Evolutionary conservation across 2,888 invertebrate genomes (phyloP), one percentile per base, ranked within the genome.

Genomic region (Rhopalosiphum nymphaeae): DNA sequence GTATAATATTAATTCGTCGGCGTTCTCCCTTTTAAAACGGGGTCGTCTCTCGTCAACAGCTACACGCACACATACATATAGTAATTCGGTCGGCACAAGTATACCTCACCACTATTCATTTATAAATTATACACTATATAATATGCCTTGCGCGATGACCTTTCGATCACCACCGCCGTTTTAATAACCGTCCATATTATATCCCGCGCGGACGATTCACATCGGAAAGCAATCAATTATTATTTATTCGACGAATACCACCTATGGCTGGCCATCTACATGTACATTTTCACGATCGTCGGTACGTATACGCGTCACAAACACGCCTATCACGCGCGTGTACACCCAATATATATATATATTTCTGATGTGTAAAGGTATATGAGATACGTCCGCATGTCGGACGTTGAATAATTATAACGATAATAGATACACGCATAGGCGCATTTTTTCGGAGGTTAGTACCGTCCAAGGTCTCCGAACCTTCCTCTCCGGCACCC

Each of bases 151-250:
- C 86, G 44, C 42, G 16, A 86, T 90, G 94, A 94, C 94, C 94
- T 94, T 94, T 94, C 90, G 67, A 94, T 78, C 49, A n/a, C 89
- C 49, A n/a, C 94, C 90, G 91, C 67, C 36, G 90, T 91, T 94
- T 89, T 85, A 91, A 94, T 91, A 94, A 53, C 90, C 36, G 89
- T 29, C 78, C 46, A 29, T 78, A 78, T 21, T 7, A 46, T 84
- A 46, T 61, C 85, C 49, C n/a, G 67, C 87, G 36, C 13, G 46
- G 57, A 57, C 89, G 84, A 92, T 90, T 94, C 94, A 61, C 94
- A 90, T 94, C 90, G 94, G 85, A 94, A 94, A 90, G 85, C 94
- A 94, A 94, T 94, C 94, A 94, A 94, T 94, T 94, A 91, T 53
- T 78, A 36, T 49, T 44, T 93, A 84, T 56, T 86, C 36, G 85